These are phyloP conservation scores for Linepithema humile DNA, from an alignment of 1,140 invertebrate genomes.

Conservation along the genomic window DNA sequence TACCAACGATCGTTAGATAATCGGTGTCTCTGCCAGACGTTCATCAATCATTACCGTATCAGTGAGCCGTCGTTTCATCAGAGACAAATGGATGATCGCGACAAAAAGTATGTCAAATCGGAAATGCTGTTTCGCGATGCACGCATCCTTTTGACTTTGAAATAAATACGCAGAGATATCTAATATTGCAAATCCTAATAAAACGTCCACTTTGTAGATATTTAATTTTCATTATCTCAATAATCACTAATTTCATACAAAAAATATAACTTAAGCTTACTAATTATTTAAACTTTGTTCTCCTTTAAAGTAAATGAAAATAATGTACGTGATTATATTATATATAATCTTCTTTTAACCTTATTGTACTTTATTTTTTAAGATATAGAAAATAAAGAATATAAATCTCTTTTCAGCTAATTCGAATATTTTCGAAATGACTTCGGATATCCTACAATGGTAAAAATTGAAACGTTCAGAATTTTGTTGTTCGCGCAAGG, in stretches of 20 bases:
- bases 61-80: slow-evolving; percentile 27
- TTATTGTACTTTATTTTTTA: neutral
- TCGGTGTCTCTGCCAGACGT: slow-evolving; percentile 63
- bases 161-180: slow-evolving; percentile 7
- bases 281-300: neutral
- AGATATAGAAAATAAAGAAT: neutral
- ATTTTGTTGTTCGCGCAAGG: neutral
- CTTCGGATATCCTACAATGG: neutral
- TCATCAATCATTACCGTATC: slow-evolving; percentile 70
- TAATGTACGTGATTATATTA: neutral
- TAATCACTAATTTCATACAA: neutral
- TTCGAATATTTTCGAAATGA: too few species aligned
- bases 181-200: neutral
- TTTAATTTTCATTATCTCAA: neutral
- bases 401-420: too few species aligned
- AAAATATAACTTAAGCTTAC: slow-evolving; percentile 6
- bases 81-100: slow-evolving; percentile 45
- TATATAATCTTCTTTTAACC: neutral
- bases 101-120: slow-evolving; percentile 48
- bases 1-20: slow-evolving; percentile 52
- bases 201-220: neutral
- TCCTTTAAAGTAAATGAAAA: neutral
- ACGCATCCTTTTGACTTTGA: neutral
- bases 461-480: slow-evolving; percentile 3
- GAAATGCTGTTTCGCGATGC: neutral